Percentiles rank a stretch among this genome's conserved stretches.
Evolutionary conservation across 2,888 invertebrate species (phyloP).

Genomic region (Tyria jacobaeae): DNA sequence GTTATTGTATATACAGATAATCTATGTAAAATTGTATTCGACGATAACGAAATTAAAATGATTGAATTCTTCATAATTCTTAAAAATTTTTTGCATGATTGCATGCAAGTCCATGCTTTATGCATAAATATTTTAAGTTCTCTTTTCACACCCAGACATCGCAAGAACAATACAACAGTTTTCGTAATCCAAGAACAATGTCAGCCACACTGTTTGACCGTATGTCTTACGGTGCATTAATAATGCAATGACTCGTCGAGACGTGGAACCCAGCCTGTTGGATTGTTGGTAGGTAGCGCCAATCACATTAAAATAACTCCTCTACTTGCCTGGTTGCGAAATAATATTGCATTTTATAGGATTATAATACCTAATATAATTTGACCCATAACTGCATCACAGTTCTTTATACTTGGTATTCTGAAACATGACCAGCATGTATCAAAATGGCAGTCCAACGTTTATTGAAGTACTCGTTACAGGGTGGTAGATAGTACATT

Average conservation of each 20-base stretch:
- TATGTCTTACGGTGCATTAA: constrained; percentile 73
- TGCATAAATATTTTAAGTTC: neutral
- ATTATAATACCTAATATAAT: too few species aligned
- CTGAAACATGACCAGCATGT: neutral
- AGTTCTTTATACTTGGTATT: neutral
- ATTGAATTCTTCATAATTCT: too few species aligned
- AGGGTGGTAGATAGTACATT: too few species aligned
- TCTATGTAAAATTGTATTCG: too few species aligned
- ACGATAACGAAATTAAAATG: too few species aligned
- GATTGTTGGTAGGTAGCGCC: constrained; percentile 55
- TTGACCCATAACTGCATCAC: neutral
- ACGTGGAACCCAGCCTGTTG: constrained; percentile 51
- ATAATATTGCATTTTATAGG: neutral
- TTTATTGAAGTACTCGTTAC: too few species aligned
- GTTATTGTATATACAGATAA: too few species aligned
- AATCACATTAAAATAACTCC: constrained; percentile 83
- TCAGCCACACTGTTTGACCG: constrained; percentile 34
- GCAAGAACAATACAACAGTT: constrained; percentile 6
- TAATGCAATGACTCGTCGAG: constrained; percentile 79
- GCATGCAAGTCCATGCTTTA: neutral
- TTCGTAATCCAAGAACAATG: constrained; percentile 13
- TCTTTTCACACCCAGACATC: constrained; percentile 8
- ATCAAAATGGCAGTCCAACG: neutral
- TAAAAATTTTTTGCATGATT: too few species aligned
- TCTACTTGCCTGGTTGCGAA: constrained; percentile 32